These are phyloP conservation scores for Diarsia brunnea DNA, from an alignment of 2,888 invertebrate genomes.

Conservation along the genomic window DNA sequence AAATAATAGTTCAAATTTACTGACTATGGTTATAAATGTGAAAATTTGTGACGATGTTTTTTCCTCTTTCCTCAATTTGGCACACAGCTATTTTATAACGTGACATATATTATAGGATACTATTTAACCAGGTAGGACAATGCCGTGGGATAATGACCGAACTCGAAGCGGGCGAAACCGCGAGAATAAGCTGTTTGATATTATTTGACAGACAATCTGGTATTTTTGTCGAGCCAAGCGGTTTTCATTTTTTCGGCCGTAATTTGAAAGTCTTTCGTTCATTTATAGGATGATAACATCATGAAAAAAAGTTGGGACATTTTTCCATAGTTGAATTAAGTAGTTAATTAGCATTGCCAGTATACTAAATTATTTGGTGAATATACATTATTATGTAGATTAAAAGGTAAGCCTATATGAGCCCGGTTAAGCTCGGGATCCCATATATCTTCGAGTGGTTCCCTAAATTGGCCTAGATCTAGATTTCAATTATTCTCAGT, in stretches of 20 bases:
- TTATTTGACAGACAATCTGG: no score
- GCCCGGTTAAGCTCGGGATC: background rate
- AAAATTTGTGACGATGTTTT: no score
- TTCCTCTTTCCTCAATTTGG: no score
- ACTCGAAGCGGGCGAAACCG: no score
- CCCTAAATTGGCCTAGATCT: background rate
- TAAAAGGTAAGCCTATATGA: background rate
- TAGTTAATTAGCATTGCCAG: background rate
- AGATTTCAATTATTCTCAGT: background rate
- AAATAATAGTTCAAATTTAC: no score
- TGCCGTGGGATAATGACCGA: no score
- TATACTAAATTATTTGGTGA: background rate
- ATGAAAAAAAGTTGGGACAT: background rate
- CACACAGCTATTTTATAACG: no score
- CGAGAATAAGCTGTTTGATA: no score
- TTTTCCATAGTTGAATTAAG: background rate
- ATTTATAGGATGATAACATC: background rate
- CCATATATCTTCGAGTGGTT: background rate
- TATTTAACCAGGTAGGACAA: no score
- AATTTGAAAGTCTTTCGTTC: background rate
- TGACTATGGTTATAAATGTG: no score
- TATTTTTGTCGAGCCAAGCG: background rate
- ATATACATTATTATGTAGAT: no score
- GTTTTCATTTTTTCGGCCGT: background rate
- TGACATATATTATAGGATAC: no score